Evolutionary conservation across 1,140 invertebrate genomes (phyloP), one percentile per base, ranked within the genome.

Genomic region (Carcinoscorpius rotundicauda): DNA sequence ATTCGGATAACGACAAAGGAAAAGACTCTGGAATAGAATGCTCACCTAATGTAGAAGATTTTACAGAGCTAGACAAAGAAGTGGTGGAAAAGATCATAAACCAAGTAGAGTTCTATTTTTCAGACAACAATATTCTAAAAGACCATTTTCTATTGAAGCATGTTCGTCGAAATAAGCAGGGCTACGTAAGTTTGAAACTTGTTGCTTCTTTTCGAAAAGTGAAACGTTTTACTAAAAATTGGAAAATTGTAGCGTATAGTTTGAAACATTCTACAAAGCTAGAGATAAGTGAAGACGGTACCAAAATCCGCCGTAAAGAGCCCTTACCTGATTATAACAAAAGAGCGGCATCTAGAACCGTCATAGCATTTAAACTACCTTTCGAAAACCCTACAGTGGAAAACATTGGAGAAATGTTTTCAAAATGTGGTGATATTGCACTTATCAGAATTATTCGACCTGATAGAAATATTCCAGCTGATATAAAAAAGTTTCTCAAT

Each of bases 141-240:
- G 93, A 97, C 75, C 91, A 91, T 3, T 97, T 97, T 76, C 78
- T 97, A 4, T 76, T 97, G 50, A 97, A 97, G 76, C 93, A 97
- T 76, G 91, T 97, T 4, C 84, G 89, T 51, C 81, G 93, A 49
- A 94, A 95, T 75, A 95, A 94, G 75, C 91, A 94, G 76, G 93
- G 93, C 6, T 97, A 88, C 77, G 92, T 97, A 1, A 93, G 89
- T 52, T 79, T 97, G 4, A 97, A 97, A 77, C 79, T 97, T 8
- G 60, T 70, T 55, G 59, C 69, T 3, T 69, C 67, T 1, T 77
- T 78, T 57, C 73, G 95, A 75, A 84, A 91, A 60, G 91, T 97
- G 50, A 80, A 79, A 71, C 70, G 74, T 4, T 77, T 97, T 49
- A 93, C 91, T 4, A 89, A 92, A 74, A 93, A 97, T 74, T 97